Evolutionary conservation across 53 echinoderm and acorn worm genomes (phyloP).

Genomic region (Paelopatides confundens): DNA sequence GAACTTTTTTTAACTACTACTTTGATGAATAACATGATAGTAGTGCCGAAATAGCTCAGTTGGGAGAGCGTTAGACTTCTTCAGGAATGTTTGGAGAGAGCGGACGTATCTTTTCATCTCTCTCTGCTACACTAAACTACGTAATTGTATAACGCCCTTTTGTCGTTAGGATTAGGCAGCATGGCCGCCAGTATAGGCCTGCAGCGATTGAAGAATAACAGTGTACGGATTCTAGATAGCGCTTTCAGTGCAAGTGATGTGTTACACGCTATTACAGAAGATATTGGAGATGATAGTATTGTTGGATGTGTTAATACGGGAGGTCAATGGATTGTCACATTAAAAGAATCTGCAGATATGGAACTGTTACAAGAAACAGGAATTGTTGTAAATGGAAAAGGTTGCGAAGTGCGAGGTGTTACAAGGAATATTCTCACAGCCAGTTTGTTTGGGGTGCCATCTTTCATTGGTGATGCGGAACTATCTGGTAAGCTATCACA

Average conservation of each 20-base stretch:
- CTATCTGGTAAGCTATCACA: background rate
- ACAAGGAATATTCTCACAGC: slow-evolving; percentile 1
- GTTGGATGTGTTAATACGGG: slow-evolving; percentile 14
- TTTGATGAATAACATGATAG: too few relatives aligned
- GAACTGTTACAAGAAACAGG: slow-evolving; percentile 24
- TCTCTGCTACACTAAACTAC: too few relatives aligned
- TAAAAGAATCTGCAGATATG: background rate
- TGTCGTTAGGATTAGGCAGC: too few relatives aligned
- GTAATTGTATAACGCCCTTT: too few relatives aligned
- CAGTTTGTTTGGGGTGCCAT: slow-evolving; percentile 11
- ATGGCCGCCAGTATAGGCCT: too few relatives aligned
- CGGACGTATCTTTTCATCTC: too few relatives aligned
- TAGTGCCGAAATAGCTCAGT: too few relatives aligned
- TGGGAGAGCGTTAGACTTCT: too few relatives aligned
- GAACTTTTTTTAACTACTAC: too few relatives aligned
- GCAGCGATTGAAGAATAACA: background rate
- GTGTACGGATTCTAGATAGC: background rate
- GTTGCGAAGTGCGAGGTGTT: background rate
- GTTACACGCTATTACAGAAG: background rate
- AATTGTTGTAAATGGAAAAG: background rate
- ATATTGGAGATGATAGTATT: slow-evolving; percentile 13
- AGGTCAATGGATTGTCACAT: slow-evolving; percentile 14
- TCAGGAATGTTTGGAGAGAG: too few relatives aligned
- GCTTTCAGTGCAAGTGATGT: background rate
- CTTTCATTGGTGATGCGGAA: background rate